phyloP scores from a whole-genome alignment of 2,113 vertebrate species.

The Pelusios castaneus region DNA sequence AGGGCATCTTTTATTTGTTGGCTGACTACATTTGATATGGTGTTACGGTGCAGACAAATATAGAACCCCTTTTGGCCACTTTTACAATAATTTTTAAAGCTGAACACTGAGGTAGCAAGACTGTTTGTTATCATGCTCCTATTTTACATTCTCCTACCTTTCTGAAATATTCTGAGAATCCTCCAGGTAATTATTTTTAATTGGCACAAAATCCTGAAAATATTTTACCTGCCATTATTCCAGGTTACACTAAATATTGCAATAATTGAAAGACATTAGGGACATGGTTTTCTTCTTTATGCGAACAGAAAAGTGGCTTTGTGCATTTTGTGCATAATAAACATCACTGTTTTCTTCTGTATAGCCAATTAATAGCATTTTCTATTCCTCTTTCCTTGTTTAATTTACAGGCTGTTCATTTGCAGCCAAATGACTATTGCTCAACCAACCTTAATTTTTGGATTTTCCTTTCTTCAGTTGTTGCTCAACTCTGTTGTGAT shows the following conservation, averaged over 20 bases:
- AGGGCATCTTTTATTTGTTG: background rate
- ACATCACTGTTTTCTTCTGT: background rate
- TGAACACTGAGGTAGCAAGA: background rate
- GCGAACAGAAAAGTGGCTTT: background rate
- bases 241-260: background rate
- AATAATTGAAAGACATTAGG: background rate
- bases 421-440: background rate
- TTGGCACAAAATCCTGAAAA: background rate
- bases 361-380: background rate
- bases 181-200: background rate
- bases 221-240: too few species aligned
- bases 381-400: background rate
- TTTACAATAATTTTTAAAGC: background rate
- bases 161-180: background rate
- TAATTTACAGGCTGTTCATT: background rate
- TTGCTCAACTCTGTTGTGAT: background rate
- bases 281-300: background rate
- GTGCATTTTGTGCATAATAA: background rate
- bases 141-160: background rate
- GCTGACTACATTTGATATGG: rapidly evolving
- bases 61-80: rapidly evolving
- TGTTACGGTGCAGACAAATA: background rate
- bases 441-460: background rate
- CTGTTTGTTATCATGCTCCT: background rate
- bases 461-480: background rate